phyloP scores from a whole-genome alignment of 2,888 invertebrate genomes.

The Limnephilus auricula region DNA sequence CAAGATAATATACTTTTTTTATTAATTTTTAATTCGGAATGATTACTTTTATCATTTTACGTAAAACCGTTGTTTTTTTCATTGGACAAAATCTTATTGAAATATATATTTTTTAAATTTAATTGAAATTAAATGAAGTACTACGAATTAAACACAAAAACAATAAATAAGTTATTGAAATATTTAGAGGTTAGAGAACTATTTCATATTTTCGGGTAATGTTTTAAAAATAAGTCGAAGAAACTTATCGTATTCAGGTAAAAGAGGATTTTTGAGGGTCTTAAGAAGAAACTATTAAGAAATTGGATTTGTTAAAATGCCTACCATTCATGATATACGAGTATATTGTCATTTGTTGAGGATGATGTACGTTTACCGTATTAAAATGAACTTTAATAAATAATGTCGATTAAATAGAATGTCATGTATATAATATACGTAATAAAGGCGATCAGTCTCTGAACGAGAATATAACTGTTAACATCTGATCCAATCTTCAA shows the following conservation, averaged over 20 bases:
- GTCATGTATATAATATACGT: neutral
- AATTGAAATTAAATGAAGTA: no score
- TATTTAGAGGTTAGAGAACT: neutral
- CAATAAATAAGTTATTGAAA: no score
- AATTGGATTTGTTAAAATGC: neutral
- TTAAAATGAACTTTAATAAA: neutral
- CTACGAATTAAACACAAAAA: no score
- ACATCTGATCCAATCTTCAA: neutral
- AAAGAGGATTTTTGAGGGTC: no score
- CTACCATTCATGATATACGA: neutral
- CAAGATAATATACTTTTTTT: neutral
- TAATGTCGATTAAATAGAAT: neutral
- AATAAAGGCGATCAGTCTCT: neutral
- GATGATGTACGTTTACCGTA: neutral
- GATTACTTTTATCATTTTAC: neutral
- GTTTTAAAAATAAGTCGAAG: no score
- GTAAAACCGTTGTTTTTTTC: neutral
- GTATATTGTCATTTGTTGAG: neutral
- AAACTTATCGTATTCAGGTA: no score
- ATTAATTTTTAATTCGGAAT: neutral
- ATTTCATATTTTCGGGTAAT: no score
- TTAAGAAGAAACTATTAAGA: no score
- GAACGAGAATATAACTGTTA: slow-evolving; percentile 23
- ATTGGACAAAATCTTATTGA: neutral
- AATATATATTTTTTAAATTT: no score